Percentiles rank a stretch among this genome's conserved stretches.
These are phyloP conservation scores for Drosophila ironensis DNA, from an alignment of 1,140 invertebrate species.

Conservation along the genomic window DNA sequence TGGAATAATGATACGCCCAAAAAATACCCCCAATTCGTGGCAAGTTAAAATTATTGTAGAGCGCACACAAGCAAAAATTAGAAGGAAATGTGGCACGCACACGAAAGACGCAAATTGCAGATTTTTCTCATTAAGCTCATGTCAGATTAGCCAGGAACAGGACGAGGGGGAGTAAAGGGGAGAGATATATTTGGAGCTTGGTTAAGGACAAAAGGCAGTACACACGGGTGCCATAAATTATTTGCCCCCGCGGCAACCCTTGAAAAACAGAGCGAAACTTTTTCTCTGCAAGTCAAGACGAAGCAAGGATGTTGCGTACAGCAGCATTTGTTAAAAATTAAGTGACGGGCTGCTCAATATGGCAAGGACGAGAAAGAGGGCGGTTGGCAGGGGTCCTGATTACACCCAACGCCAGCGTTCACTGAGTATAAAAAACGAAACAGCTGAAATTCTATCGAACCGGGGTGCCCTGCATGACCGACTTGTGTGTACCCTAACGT, in stretches of 20 bases:
- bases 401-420: conserved; percentile 44
- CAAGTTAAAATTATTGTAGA: conserved; percentile 60
- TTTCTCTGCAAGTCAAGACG: conserved; percentile 16
- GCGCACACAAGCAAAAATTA: conserved; percentile 64
- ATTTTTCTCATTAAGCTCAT: conserved; percentile 73
- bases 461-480: neutral
- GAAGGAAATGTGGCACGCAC: conserved; percentile 43
- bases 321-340: conserved; percentile 74
- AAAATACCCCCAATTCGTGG: conserved; percentile 10
- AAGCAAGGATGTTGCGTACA: conserved; percentile 11
- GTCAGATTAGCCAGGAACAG: conserved; percentile 40
- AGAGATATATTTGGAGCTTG: conserved; percentile 35
- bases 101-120: conserved; percentile 60
- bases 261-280: conserved; percentile 52
- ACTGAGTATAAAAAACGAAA: conserved; percentile 14
- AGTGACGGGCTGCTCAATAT: conserved; percentile 67
- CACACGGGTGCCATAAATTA: conserved; percentile 74
- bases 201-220: conserved; percentile 21
- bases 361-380: conserved; percentile 8
- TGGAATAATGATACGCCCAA: neutral
- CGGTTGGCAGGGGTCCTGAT: conserved; percentile 39
- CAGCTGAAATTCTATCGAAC: conserved; percentile 32
- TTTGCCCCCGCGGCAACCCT: conserved; percentile 58
- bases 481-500: neutral
- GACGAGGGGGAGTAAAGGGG: neutral